Conservation (phyloP, 2,113 vertebrate species). For the Canis aureus region DNA sequence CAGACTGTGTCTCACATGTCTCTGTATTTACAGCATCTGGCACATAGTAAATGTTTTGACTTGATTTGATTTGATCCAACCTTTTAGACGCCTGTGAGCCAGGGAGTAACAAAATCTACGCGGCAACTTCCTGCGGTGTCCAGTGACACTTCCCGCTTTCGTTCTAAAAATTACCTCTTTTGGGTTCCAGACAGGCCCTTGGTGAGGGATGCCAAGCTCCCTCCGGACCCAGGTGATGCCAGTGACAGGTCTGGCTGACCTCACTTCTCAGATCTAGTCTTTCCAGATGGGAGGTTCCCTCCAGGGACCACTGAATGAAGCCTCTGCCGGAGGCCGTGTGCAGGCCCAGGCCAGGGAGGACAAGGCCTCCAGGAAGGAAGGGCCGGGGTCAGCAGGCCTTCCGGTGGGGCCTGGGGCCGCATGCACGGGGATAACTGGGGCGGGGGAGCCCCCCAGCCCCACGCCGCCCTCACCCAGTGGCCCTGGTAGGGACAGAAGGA, state of each 20-base stretch:
- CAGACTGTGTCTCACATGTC: rapidly evolving
- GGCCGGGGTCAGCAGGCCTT: background rate
- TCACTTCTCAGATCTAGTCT: background rate
- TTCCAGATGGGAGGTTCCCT: background rate
- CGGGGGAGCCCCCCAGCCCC: rapidly evolving
- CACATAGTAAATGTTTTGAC: background rate
- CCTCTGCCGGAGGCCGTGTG: background rate
- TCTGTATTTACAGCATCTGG: background rate
- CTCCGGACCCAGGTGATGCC: background rate
- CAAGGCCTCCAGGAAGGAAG: constrained; percentile 64
- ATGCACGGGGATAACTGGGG: background rate
- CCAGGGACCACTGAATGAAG: rapidly evolving
- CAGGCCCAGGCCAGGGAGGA: background rate
- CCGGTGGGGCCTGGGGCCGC: background rate
- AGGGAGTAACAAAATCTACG: rapidly evolving
- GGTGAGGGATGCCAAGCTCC: background rate
- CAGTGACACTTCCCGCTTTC: no score
- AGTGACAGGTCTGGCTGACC: background rate
- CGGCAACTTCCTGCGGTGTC: background rate
- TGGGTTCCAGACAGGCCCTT: background rate
- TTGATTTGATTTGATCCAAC: background rate
- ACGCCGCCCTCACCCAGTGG: rapidly evolving
- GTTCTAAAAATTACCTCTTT: background rate
- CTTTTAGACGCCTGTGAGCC: background rate
- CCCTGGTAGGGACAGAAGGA: rapidly evolving